Base-by-base conservation (phyloP, 37 sponge, comb jelly and placozoan species). In the Amphimedon queenslandica region DNA sequence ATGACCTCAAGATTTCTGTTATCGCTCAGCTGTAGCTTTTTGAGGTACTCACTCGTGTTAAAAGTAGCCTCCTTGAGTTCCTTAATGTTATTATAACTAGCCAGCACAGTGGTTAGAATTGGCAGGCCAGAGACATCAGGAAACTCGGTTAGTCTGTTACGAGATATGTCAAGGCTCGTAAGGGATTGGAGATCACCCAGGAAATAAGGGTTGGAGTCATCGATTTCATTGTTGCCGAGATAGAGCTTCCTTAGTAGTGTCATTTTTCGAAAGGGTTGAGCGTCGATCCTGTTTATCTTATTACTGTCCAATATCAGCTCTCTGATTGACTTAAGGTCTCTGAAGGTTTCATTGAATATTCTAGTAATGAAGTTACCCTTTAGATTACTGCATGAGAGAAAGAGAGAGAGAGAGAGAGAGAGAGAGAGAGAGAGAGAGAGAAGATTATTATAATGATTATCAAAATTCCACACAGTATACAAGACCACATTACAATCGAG, bases 191-290 rank as follows among this genome's bases (percentile, higher is more conserved):
- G 29, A 39, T 11, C 2, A 5, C 47, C 11, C 13, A 70, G 23
- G 47, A 42, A 70, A 4, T 24, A 3, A 23, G n/a, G 25, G 4
- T 36, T 23, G 0, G 42, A 63, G 20, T 63, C 38, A 2, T 71
- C 56, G 38, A 85, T 60, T 3, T 35, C 8, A 37, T 78, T 74
- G 41, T 69, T 33, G n/a, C 27, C 64, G 3, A 78, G 63, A 30
- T 24, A 37, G 2, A 79, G 74, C 16, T 58, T 34, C 1, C 21
- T 0, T n/a, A 78, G 76, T 42, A 40, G 0, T 0, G 67, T 18
- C 33, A 76, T 69, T 3, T 29, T 55, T 6, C 2, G 21, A 37
- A 77, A 70, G 0, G 82, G 66, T 34, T 23, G 55, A 20, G 64
- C 81, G 0, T 29, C 16, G 1, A 76, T 37, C 38, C 37, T 37